Base-by-base conservation (phyloP, 2,888 invertebrate genomes). In the Leptarthrus brevirostris region DNA sequence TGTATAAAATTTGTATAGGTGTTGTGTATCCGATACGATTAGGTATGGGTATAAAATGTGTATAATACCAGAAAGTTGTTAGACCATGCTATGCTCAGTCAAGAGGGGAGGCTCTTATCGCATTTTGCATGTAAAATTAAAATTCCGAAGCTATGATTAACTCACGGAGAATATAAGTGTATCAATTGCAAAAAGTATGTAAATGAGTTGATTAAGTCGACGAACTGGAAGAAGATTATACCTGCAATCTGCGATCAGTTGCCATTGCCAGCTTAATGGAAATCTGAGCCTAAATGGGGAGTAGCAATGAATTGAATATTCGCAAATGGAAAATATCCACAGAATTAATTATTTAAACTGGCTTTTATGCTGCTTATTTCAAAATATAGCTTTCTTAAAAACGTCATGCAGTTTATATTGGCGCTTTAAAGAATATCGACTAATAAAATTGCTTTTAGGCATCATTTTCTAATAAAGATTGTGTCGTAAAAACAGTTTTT, bases 141-240 rank as follows among this genome's bases (percentile, higher is more conserved):
- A 61, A 61, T 61, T 61, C 61, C 61, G 20, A 61, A 61, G 61
- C 40, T 61, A 61, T 61, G 61, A 61, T 61, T 61, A 61, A 61
- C 36, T 36, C 61, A 61, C 61, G 61, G 36, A 36, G 36, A 36
- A 61, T 61, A 61, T 61, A 61, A 61, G 40, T 61, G 61, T 61
- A 61, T 61, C 36, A 61, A 36, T 61, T 61, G 61, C 61, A 40
- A 61, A 40, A 61, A 34, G 61, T 61, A 61, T 61, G 61, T 34
- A 61, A 61, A 61, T 61, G 61, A 61, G 61, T 61, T 61, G 61
- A 61, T 61, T 36, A 61, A 61, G 20, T 34, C 61, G 61, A 61
- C 36, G 18, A 22, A 61, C 61, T 61, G 56, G 26, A 56, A 56
- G 56, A 56, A 14, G 26, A 56, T 56, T 56, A 56, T 56, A 56